Conservation (phyloP, 2,797 vertebrate genomes). For the Enteromius thamalakanensis region DNA sequence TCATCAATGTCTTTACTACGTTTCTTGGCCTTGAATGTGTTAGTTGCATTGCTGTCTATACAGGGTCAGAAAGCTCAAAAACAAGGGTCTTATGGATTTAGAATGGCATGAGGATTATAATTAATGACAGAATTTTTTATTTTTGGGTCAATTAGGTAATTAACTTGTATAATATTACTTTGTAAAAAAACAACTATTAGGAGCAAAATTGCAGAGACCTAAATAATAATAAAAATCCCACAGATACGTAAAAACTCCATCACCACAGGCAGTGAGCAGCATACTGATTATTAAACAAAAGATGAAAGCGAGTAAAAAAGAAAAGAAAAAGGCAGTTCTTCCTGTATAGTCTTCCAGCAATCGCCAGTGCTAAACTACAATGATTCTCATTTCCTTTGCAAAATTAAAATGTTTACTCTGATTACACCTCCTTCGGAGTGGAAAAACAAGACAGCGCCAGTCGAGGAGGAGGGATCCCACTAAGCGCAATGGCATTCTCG, state of each 20-base stretch:
- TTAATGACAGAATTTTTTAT: too few species aligned
- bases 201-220: neutral
- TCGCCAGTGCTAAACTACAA: neutral
- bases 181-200: neutral
- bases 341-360: neutral
- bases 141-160: too few species aligned
- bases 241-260: neutral
- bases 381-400: conserved; percentile 6
- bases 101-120: too few species aligned
- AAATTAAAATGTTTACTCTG: conserved; percentile 34
- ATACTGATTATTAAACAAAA: neutral
- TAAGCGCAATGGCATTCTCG: conserved; percentile 3
- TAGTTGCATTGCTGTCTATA: too few species aligned
- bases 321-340: neutral
- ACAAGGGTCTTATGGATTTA: too few species aligned
- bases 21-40: too few species aligned
- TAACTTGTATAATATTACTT: neutral
- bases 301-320: neutral
- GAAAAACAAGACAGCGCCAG: conserved; percentile 26
- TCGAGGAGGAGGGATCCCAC: conserved; percentile 7
- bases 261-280: too few species aligned
- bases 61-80: too few species aligned
- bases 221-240: neutral
- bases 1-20: too few species aligned
- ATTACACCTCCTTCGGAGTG: conserved; percentile 23